Base-by-base conservation (phyloP, 2,797 vertebrate genomes). In the Acestrorhynchus altus region DNA sequence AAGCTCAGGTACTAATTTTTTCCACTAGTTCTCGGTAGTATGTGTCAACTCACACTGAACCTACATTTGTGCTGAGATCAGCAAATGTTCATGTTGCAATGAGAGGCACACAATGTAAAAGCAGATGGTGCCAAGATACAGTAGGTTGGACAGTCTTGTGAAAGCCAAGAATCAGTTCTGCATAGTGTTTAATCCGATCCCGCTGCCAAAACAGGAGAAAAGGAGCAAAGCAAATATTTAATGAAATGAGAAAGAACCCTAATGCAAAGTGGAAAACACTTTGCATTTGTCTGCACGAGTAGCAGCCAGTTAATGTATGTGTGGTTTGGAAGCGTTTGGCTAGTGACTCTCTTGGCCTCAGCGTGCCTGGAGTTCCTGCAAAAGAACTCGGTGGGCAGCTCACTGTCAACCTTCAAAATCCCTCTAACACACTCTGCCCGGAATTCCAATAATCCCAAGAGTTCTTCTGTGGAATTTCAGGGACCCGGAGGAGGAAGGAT, bases 381-480 rank as follows among this genome's bases (percentile, higher is more conserved):
- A 4, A 40, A 76, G 71, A 70, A 68, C 54, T 20, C 28, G 39
- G 28, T 18, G 64, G 57, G 67, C 57, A 42, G 26, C 51, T 69
- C 68, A 1, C 76, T 83, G 69, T 71, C 54, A 77, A 76, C 66
- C 77, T 74, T 74, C 56, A 49, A 31, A 20, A 83, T 83, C 84
- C 83, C 84, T 81, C 86, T 83, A 88, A 84, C 84, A 66, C 83
- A 84, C 87, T 77, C 86, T n/a, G 64, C 39, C 81, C 85, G 89
- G 89, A 93, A 92, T 92, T 89, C 84, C 85, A 92, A 89, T 86
- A 86, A 92, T 93, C 83, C 88, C 83, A 81, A 90, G 82, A 86
- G 83, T 87, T 88, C 83, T 85, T 90, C 87, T 88, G 90, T 90
- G 92, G 91, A 91, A 93, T 92, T 92, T 91, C 90, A 86, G 67